Percentiles rank a stretch among this genome's conserved stretches.
Conservation (phyloP, 92 coral and sea anemone species). For the Porites cylindrica region DNA sequence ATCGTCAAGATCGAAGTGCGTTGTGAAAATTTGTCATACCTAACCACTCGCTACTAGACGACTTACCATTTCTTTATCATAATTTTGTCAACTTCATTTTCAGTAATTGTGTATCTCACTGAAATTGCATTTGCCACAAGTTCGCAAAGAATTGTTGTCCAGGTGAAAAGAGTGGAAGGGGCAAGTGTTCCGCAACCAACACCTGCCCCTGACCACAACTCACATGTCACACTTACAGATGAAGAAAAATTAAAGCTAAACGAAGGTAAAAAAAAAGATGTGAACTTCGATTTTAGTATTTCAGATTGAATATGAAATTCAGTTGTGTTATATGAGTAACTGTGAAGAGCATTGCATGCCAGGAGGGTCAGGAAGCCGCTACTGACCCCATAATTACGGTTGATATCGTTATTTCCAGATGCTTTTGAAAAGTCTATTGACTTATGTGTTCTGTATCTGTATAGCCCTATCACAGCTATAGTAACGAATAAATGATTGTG, state of each 20-base stretch:
- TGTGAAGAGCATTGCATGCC: too few species aligned
- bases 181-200: slow-evolving; percentile 43
- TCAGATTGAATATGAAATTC: neutral
- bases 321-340: too few species aligned
- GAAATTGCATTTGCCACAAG: slow-evolving; percentile 60
- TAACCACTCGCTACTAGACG: neutral
- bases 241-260: slow-evolving; percentile 38
- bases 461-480: slow-evolving; percentile 20
- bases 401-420: too few species aligned
- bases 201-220: slow-evolving; percentile 37
- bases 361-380: too few species aligned
- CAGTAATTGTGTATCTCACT: slow-evolving; percentile 59
- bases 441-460: too few species aligned
- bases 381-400: too few species aligned
- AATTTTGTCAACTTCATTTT: slow-evolving; percentile 39
- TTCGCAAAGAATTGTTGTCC: slow-evolving; percentile 50
- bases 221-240: slow-evolving; percentile 45
- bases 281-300: too few species aligned
- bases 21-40: too few species aligned
- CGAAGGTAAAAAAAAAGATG: slow-evolving; percentile 11
- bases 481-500: neutral
- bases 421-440: too few species aligned
- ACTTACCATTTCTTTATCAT: slow-evolving; percentile 38
- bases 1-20: too few species aligned
- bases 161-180: slow-evolving; percentile 50